Conservation (phyloP, 2,797 vertebrate species). For the Hyperoplus immaculatus region DNA sequence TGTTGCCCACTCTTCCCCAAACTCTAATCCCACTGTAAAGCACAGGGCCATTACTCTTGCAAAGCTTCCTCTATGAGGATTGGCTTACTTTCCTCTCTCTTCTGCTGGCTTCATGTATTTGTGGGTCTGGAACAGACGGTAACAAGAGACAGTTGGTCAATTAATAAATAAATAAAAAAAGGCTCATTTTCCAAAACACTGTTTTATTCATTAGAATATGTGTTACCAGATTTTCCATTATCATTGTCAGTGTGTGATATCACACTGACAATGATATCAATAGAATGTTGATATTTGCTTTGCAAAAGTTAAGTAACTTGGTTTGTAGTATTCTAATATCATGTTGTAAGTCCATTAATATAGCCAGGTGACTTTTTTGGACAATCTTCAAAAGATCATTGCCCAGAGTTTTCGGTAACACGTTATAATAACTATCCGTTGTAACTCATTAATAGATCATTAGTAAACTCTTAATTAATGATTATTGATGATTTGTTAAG, state of each 20-base stretch:
- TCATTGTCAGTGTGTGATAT: neutral
- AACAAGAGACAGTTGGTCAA: slow-evolving; percentile 30
- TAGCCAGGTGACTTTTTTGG: neutral
- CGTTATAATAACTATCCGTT: too few relatives aligned
- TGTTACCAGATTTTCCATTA: neutral
- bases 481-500: too few relatives aligned
- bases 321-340: neutral
- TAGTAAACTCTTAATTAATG: too few relatives aligned
- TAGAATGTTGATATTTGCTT: neutral
- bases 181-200: slow-evolving; percentile 14
- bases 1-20: slow-evolving; percentile 50
- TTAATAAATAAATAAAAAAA: slow-evolving; percentile 28
- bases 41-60: slow-evolving; percentile 78
- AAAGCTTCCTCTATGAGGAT: slow-evolving; percentile 78
- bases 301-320: neutral
- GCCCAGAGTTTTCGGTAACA: neutral
- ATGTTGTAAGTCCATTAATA: neutral
- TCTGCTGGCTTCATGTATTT: slow-evolving; percentile 69
- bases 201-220: neutral
- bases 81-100: slow-evolving; percentile 68
- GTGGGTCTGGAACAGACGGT: slow-evolving; percentile 65
- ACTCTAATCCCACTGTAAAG: slow-evolving; percentile 66
- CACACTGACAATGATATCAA: neutral
- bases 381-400: neutral
- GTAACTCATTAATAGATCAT: too few relatives aligned